Conservation (phyloP, 2,113 vertebrate genomes). For the Benitochromis conjunctus region DNA sequence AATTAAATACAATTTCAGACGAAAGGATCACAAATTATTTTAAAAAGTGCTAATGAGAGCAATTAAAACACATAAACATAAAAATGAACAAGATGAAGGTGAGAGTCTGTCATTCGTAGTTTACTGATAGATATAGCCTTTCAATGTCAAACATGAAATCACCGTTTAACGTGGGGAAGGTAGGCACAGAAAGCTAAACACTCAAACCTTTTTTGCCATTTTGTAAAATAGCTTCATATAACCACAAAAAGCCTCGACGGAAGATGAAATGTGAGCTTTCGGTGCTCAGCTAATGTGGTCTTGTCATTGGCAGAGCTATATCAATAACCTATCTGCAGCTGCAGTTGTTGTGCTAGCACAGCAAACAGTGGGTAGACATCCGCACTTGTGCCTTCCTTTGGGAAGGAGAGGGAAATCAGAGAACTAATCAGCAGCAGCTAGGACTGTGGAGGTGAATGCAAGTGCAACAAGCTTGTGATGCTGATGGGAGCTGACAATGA, state of each 20-base stretch:
- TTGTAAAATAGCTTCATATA: neutral
- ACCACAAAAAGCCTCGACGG: neutral
- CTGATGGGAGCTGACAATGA: slow-evolving; percentile 59
- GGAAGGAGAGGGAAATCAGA: slow-evolving; percentile 47
- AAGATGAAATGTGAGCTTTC: neutral
- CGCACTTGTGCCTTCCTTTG: slow-evolving; percentile 25
- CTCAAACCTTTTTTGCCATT: neutral
- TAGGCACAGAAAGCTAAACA: neutral
- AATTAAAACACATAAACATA: neutral
- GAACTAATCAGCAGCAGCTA: slow-evolving; percentile 50
- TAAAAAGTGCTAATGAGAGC: neutral
- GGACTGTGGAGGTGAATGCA: slow-evolving; percentile 44
- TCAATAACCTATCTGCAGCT: slow-evolving; percentile 41
- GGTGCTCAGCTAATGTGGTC: neutral
- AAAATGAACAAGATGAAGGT: neutral
- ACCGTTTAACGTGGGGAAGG: neutral
- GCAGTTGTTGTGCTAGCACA: slow-evolving; percentile 30
- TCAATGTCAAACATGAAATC: neutral
- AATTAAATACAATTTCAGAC: neutral
- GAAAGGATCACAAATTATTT: accelerated
- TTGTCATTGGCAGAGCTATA: slow-evolving; percentile 17
- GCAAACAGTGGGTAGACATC: slow-evolving; percentile 42
- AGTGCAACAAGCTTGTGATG: slow-evolving; percentile 43
- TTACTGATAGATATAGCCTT: neutral
- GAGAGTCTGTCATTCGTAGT: neutral